Evolutionary conservation across 2,113 vertebrate species (phyloP).

Genomic region (Clarias batrachus): DNA sequence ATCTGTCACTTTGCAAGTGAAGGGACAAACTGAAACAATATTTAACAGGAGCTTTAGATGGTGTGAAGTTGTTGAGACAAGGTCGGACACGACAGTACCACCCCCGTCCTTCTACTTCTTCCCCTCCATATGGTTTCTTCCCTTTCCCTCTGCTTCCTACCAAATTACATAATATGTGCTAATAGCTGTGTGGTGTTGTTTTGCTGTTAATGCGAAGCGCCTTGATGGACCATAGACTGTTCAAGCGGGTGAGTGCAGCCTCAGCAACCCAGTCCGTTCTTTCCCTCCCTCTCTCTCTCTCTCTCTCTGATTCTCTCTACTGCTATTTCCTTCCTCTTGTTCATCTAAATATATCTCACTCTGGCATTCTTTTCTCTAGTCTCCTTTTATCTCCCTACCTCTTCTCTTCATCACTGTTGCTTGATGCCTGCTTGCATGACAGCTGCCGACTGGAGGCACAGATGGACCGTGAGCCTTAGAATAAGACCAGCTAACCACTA

Average conservation of each 20-base stretch:
- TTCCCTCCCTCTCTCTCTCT: constrained; percentile 57
- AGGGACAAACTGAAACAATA: constrained; percentile 10
- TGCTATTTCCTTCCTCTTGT: constrained; percentile 76
- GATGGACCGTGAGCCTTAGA: constrained; percentile 70
- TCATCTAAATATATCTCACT: constrained; percentile 59
- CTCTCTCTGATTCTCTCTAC: constrained; percentile 60
- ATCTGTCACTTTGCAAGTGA: neutral
- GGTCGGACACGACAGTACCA: constrained; percentile 37
- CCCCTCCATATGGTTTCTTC: constrained; percentile 55
- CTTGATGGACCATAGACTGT: constrained; percentile 99
- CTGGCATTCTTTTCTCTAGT: constrained; percentile 53
- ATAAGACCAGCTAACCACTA: constrained; percentile 69
- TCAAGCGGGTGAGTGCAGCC: constrained; percentile 99
- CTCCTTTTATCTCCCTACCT: constrained; percentile 61
- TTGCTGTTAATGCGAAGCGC: constrained; percentile 98
- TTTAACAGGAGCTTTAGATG: constrained; percentile 13
- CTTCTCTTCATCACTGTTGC: constrained; percentile 74
- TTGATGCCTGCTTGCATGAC: constrained; percentile 99
- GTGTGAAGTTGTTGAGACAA: constrained; percentile 51
- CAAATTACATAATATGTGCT: constrained; percentile 83
- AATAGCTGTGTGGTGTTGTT: constrained; percentile 99
- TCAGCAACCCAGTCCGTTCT: constrained; percentile 82
- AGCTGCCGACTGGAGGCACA: constrained; percentile 74
- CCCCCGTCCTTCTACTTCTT: constrained; percentile 53
- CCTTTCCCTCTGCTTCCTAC: constrained; percentile 60